Conservation (phyloP, 1,140 invertebrate genomes). For the Cardiocondyla obscurior region DNA sequence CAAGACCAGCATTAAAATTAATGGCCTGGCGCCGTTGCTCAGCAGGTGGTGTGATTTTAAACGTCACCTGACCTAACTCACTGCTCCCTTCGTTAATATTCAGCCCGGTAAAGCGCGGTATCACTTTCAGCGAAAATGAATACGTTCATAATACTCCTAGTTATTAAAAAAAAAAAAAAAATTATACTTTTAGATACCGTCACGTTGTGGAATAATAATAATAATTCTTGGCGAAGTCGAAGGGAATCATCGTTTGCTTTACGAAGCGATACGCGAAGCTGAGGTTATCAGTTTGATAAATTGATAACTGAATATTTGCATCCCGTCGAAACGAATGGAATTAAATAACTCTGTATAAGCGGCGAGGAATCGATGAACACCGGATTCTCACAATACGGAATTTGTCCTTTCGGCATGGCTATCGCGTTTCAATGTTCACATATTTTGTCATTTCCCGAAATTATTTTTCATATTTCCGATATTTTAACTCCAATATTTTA, state of each 20-base stretch:
- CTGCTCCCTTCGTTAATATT: conserved; percentile 32
- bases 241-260: not conserved
- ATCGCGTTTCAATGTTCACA: conserved; percentile 2
- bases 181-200: not conserved
- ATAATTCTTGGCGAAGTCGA: not conserved
- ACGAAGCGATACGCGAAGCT: not conserved
- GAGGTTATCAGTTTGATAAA: conserved; percentile 22
- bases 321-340: not conserved
- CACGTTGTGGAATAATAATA: not conserved
- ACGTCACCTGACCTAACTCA: conserved; percentile 40
- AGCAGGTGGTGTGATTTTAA: conserved; percentile 63
- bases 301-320: conserved; percentile 28
- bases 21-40: conserved; percentile 55
- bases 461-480: conserved; percentile 37
- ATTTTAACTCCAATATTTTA: conserved; percentile 47
- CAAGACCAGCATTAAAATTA: conserved; percentile 71
- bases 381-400: conserved; percentile 31
- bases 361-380: conserved; percentile 26
- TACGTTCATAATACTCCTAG: not conserved
- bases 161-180: conserved; percentile 25
- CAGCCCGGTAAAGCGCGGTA: not conserved
- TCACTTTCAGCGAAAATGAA: conserved; percentile 15
- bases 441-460: conserved; percentile 26
- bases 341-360: conserved; percentile 19
- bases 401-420: conserved; percentile 37